phyloP scores from a whole-genome alignment of 2,888 invertebrate species.

The Alviniconcha strummeri region DNA sequence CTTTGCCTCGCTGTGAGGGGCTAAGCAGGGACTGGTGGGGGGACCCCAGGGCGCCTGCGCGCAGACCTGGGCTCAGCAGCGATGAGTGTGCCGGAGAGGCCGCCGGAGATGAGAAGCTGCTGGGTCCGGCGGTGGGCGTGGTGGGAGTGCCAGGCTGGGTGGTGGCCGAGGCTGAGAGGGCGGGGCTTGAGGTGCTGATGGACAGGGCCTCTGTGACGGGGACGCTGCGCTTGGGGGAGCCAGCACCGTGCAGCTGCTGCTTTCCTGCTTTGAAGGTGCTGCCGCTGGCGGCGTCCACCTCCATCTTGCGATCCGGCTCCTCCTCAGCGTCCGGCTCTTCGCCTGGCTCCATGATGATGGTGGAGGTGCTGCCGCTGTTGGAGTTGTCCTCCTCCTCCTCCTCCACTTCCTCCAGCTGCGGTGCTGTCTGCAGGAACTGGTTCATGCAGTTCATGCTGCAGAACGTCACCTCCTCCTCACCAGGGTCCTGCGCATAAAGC shows the following conservation, averaged over 20 bases:
- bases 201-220: constrained; percentile 38
- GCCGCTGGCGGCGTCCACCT: constrained; percentile 25
- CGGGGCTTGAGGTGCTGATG: constrained; percentile 39
- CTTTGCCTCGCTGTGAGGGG: constrained; percentile 39
- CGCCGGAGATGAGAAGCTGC: constrained; percentile 32
- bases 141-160: constrained; percentile 45
- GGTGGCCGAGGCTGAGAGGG: constrained; percentile 35
- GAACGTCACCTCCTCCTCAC: constrained; percentile 78
- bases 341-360: constrained; percentile 34
- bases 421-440: constrained; percentile 78
- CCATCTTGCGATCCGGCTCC: constrained; percentile 39
- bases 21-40: constrained; percentile 35
- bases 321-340: constrained; percentile 38
- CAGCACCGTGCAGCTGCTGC: not conserved
- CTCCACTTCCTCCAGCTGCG: not conserved
- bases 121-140: constrained; percentile 37
- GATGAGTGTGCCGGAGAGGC: constrained; percentile 25
- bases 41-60: constrained; percentile 7
- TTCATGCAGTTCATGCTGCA: constrained; percentile 93
- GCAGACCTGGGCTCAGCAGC: constrained; percentile 25
- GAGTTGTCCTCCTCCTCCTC: constrained; percentile 35
- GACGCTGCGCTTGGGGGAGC: not conserved
- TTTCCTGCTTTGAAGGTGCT: not conserved
- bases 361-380: constrained; percentile 19
- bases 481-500: constrained; percentile 57